Evolutionary conservation across 2,797 vertebrate species (phyloP), one percentile per base, ranked within the genome.

Genomic region (Ateles fusciceps): DNA sequence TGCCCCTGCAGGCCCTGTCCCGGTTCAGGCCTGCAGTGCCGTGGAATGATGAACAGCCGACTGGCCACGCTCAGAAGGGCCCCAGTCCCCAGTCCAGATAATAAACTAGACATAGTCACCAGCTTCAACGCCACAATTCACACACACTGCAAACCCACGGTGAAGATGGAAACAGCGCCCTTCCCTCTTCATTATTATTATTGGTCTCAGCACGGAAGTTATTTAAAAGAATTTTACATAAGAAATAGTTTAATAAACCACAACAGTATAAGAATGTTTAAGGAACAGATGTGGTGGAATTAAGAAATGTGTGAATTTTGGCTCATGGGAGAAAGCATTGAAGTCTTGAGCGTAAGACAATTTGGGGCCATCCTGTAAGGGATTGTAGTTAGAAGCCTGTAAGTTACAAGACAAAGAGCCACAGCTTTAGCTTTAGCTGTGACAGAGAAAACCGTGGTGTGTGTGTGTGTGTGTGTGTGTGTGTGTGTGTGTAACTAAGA

Each of bases 21-120:
- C 5, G 7, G 52, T 4, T 48, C 6, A 2, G 4, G 6, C 22
- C 42, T 42, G 19, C 1, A 55, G 5, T 7, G 1, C 12, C 0
- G 26, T 2, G 24, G 15, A 19, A 9, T 21, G 52, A 0, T 13
- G 48, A 28, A 30, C 0, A 1, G 48, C 42, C 33, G 48, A 33
- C 26, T 59, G 33, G 44, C 19, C 50, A 21, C 5, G 14, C 39
- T 39, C 30, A 59, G 85, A 33, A 19, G 15, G 21, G 6, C n/a
- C 57, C 68, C 6, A 8, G 4, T 26, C 14, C 5, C 68, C 13
- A 8, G 2, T 24, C 14, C 6, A 13, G 22, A 71, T 4, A 17
- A 50, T 14, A 36, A 81, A 44, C 24, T 12, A 6, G 2, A 19
- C 0, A 21, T 7, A 1, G 33, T 26, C 21, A 7, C 42, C 57